Evolutionary conservation across 2,888 invertebrate genomes (phyloP).

Genomic region (Tethea ocularis): DNA sequence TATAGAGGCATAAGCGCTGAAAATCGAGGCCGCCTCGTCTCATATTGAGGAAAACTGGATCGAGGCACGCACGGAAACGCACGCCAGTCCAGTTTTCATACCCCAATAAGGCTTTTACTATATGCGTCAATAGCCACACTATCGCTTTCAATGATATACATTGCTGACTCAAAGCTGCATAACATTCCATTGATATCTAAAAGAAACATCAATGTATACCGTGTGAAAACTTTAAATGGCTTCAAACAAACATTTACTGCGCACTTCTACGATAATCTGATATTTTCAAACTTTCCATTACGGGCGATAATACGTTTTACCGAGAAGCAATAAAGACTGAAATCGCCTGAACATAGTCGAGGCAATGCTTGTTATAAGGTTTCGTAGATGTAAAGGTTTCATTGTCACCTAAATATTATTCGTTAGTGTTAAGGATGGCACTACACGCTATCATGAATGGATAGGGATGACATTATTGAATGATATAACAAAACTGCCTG

Average conservation of each 20-base stretch:
- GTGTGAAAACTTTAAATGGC: conserved; percentile 11
- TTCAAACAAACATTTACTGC: conserved; percentile 30
- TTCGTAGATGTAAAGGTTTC: conserved; percentile 65
- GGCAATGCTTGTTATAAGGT: conserved; percentile 54
- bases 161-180: conserved; percentile 28
- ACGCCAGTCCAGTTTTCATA: conserved; percentile 68
- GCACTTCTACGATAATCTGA: conserved; percentile 50
- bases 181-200: conserved; percentile 14
- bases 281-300: conserved; percentile 27
- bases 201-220: conserved; percentile 32
- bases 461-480: neutral
- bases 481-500: neutral
- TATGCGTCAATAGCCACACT: conserved; percentile 24
- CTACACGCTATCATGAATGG: conserved; percentile 29
- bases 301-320: conserved; percentile 46
- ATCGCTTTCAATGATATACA: conserved; percentile 29
- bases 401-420: conserved; percentile 54
- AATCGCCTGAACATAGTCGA: conserved; percentile 36
- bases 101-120: conserved; percentile 22
- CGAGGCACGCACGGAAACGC: conserved; percentile 74
- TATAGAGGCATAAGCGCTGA: conserved; percentile 70
- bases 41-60: conserved; percentile 73
- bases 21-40: conserved; percentile 77
- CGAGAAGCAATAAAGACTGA: conserved; percentile 39
- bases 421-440: conserved; percentile 38